These are phyloP conservation scores for Todiramphus chloris DNA, from an alignment of 2,113 vertebrate genomes.

Conservation along the genomic window DNA sequence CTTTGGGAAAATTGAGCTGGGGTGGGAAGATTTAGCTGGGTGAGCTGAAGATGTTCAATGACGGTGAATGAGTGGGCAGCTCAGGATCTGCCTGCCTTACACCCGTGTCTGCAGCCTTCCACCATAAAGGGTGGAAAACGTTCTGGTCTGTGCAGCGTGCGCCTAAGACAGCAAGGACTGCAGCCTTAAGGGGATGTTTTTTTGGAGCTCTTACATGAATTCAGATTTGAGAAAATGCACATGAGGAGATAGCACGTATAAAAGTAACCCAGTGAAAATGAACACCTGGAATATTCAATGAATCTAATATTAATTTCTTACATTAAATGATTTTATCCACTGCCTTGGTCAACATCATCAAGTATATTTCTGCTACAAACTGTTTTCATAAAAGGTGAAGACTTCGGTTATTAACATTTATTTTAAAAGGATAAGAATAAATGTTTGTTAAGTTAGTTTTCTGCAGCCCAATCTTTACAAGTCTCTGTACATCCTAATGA, in stretches of 20 bases:
- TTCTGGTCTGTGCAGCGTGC: accelerated
- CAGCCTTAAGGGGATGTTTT: not conserved
- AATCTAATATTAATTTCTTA: not conserved
- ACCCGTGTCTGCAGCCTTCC: not conserved
- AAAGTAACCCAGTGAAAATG: not conserved
- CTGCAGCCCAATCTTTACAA: not conserved
- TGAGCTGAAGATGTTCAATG: not conserved
- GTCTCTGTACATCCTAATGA: not conserved
- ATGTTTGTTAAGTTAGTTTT: not conserved
- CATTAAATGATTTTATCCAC: not conserved
- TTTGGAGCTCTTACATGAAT: not conserved
- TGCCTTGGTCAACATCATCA: not conserved
- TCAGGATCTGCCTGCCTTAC: accelerated
- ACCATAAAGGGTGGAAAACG: not conserved
- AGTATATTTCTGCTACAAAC: not conserved
- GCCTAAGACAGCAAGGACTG: accelerated
- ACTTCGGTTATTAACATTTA: not conserved
- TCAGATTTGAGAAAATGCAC: not conserved
- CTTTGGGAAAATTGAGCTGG: not conserved
- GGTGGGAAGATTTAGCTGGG: too few species aligned
- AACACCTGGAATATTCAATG: not conserved
- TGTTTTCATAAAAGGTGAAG: not conserved
- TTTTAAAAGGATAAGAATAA: not conserved
- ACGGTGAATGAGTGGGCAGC: not conserved
- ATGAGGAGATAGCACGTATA: not conserved